Conservation (phyloP, 2,888 invertebrate genomes). For the Ochropleura leucogaster region DNA sequence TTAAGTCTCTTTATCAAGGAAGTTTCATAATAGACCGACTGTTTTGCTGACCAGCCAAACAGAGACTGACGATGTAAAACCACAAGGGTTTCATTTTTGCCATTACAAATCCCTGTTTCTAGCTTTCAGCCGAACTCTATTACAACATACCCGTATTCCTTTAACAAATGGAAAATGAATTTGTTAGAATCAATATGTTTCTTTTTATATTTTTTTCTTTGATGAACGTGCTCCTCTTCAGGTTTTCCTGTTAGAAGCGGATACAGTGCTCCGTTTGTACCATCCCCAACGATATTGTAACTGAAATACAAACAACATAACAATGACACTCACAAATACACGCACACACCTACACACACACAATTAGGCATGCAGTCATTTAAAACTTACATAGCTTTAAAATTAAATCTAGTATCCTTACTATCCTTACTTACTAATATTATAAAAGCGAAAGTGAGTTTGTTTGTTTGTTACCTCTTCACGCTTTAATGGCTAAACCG, state of each 20-base stretch:
- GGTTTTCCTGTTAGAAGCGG: constrained; percentile 96
- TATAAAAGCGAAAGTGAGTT: no score
- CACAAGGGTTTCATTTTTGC: neutral
- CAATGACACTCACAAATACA: no score
- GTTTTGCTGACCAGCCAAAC: no score
- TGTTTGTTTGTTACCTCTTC: no score
- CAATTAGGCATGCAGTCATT: no score
- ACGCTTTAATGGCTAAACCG: no score
- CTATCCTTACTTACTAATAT: no score
- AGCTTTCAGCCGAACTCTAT: neutral
- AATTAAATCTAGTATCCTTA: no score
- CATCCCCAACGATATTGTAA: constrained; percentile 96
- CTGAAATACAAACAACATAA: constrained; percentile 60
- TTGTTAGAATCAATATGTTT: constrained; percentile 94
- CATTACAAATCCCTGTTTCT: neutral
- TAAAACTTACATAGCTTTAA: no score
- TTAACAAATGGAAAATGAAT: constrained; percentile 95
- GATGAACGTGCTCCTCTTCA: constrained; percentile 96
- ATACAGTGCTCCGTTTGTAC: constrained; percentile 95
- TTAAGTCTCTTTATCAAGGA: no score
- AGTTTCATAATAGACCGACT: no score
- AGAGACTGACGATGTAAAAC: neutral
- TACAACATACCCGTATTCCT: constrained; percentile 90
- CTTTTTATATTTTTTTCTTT: constrained; percentile 92
- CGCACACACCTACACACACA: no score